Evolutionary conservation across 64 coral and sea anemone species (phyloP).

Genomic region (Orbicella faveolata): DNA sequence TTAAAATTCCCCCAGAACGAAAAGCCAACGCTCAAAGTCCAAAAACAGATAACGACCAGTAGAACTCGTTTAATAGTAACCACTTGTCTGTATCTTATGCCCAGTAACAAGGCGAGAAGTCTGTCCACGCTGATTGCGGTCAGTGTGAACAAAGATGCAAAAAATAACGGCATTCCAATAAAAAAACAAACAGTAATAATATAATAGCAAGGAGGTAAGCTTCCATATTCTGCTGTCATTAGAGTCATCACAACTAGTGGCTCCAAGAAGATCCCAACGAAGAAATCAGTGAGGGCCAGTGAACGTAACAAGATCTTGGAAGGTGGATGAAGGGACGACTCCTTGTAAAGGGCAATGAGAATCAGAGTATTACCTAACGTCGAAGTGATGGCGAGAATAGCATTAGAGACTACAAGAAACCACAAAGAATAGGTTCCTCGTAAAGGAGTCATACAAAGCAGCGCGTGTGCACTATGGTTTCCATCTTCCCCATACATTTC

Average conservation of each 20-base stretch:
- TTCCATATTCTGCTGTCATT: neutral
- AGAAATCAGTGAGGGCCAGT: neutral
- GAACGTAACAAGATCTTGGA: neutral
- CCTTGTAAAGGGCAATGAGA: neutral
- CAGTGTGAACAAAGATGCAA: neutral
- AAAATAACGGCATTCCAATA: neutral
- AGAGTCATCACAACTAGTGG: neutral
- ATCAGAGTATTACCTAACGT: neutral
- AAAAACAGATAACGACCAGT: neutral
- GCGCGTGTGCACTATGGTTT: too few species aligned
- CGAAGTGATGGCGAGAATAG: neutral
- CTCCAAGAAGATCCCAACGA: neutral
- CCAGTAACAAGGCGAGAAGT: neutral
- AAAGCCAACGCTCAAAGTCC: neutral
- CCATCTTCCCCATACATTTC: too few species aligned
- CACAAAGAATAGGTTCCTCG: neutral
- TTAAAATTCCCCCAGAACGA: neutral
- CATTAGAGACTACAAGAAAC: neutral
- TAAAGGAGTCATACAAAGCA: too few species aligned
- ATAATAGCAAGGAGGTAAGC: neutral
- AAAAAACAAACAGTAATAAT: neutral
- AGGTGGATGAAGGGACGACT: neutral
- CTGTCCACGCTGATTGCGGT: conserved; percentile 2
- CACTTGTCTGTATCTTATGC: neutral
- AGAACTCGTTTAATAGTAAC: neutral